phyloP scores from a whole-genome alignment of 2,113 vertebrate species.

The Paedocypris sp. region DNA sequence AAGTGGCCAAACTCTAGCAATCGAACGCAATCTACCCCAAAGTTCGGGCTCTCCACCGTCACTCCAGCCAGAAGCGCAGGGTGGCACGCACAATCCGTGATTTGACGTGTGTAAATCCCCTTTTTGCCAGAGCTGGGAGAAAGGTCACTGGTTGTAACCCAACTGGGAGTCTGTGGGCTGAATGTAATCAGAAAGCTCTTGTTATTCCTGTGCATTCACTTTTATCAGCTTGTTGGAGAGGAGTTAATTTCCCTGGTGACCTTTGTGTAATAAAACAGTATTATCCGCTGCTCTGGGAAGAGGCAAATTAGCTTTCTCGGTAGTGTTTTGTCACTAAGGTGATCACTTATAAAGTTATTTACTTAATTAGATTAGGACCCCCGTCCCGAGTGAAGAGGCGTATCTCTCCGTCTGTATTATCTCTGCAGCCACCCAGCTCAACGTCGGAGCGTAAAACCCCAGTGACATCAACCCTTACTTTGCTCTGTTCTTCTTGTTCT shows the following conservation, averaged over 20 bases:
- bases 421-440: slow-evolving; percentile 38
- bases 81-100: slow-evolving; percentile 22
- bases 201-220: slow-evolving; percentile 64
- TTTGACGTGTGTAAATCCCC: slow-evolving; percentile 55
- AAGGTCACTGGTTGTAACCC: slow-evolving; percentile 68
- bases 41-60: slow-evolving; percentile 49
- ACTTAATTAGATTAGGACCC: slow-evolving; percentile 74
- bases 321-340: slow-evolving; percentile 65
- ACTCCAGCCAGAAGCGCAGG: slow-evolving; percentile 53
- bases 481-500: neutral
- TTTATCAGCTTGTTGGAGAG: slow-evolving; percentile 73
- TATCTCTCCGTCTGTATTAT: slow-evolving; percentile 56
- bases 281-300: slow-evolving; percentile 78
- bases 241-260: slow-evolving; percentile 96
- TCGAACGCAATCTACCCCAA: slow-evolving; percentile 42
- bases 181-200: slow-evolving; percentile 75
- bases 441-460: slow-evolving; percentile 32
- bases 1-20: slow-evolving; percentile 30
- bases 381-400: slow-evolving; percentile 46
- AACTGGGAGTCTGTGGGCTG: slow-evolving; percentile 64
- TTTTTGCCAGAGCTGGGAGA: slow-evolving; percentile 57
- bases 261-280: slow-evolving; percentile 77
- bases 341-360: slow-evolving; percentile 89
- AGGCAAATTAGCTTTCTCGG: slow-evolving; percentile 74
- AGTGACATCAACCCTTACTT: neutral